Evolutionary conservation across 2,888 invertebrate species (phyloP).

Genomic region (Carcina quercana): DNA sequence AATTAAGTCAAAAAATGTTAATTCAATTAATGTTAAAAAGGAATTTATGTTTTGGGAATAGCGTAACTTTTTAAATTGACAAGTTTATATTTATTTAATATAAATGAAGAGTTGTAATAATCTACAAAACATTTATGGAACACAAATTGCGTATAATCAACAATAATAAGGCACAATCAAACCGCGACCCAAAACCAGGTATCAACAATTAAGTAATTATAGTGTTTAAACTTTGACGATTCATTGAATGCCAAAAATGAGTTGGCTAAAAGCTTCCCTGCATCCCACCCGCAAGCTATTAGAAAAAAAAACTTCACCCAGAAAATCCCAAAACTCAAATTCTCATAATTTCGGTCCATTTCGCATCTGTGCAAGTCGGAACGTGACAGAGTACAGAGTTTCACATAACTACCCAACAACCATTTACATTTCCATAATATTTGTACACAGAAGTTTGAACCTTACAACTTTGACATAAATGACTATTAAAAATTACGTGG

Average conservation of each 20-base stretch:
- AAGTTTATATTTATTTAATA: too few species aligned
- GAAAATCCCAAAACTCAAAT: slow-evolving; percentile 13
- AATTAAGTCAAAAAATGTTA: too few species aligned
- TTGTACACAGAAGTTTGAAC: slow-evolving; percentile 18
- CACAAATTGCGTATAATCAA: too few species aligned
- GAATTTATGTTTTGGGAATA: too few species aligned
- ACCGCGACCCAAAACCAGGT: too few species aligned
- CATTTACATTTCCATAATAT: not conserved
- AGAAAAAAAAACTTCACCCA: slow-evolving; percentile 18
- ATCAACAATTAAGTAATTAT: too few species aligned
- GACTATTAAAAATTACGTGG: too few species aligned
- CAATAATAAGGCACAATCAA: too few species aligned
- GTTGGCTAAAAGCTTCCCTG: slow-evolving; percentile 14
- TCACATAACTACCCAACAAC: slow-evolving; percentile 1
- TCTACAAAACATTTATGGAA: too few species aligned
- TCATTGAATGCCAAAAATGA: slow-evolving; percentile 24
- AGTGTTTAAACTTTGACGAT: slow-evolving; percentile 23
- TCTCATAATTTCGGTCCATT: slow-evolving; percentile 24
- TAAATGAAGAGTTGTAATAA: too few species aligned
- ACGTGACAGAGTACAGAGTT: slow-evolving; percentile 17
- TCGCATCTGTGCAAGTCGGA: slow-evolving; percentile 19
- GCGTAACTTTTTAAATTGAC: too few species aligned
- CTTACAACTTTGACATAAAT: slow-evolving; percentile 23
- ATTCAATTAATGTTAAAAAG: too few species aligned
- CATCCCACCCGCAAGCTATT: slow-evolving; percentile 21